Base-by-base conservation (phyloP, 2,888 invertebrate species). In the Diloba caeruleocephala region DNA sequence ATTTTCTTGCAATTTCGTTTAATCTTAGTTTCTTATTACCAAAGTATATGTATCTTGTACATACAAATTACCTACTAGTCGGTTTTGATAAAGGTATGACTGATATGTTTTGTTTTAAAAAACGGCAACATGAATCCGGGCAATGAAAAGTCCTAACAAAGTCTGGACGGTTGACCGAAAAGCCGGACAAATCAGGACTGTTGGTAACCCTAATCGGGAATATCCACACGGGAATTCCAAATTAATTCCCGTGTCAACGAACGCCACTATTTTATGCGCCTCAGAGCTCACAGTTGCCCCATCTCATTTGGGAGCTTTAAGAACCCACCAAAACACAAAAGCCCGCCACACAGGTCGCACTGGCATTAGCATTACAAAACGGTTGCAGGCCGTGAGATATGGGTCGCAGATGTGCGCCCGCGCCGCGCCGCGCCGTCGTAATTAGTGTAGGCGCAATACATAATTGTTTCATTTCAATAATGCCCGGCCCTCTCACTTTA, bases 341-440 rank as follows among this genome's bases (percentile, higher is more conserved):
- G 73, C 78, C 64, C 66, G 61, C 71, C 76, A 71, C 76, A 78
- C 81, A 78, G 78, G 74, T 79, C 76, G 76, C 66, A 65, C 63
- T 63, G 66, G 79, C 76, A 86, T 88, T 86, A 87, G 80, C 81
- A 85, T 90, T 90, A 84, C 90, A 87, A 88, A 88, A 91, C 84
- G 59, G 65, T 54, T 72, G 79, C 84, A 72, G 79, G 76, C 83
- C 91, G 90, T 90, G 91, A 91, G 91, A 92, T 92, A 91, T 91
- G 87, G 92, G 92, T 87, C 92, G 87, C 85, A 83, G 88, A 87
- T 84, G 89, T 80, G 82, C 84, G 81, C 80, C 78, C 82, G 86
- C 82, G 74, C 67, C 66, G 33, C 55, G 31, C 63, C 60, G 36
- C 65, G 39, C 69, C 66, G 67, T 66, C 68, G 83, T 82, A 88